Evolutionary conservation across 2,797 vertebrate genomes (phyloP).

Genomic region (Chrysocyon brachyurus): DNA sequence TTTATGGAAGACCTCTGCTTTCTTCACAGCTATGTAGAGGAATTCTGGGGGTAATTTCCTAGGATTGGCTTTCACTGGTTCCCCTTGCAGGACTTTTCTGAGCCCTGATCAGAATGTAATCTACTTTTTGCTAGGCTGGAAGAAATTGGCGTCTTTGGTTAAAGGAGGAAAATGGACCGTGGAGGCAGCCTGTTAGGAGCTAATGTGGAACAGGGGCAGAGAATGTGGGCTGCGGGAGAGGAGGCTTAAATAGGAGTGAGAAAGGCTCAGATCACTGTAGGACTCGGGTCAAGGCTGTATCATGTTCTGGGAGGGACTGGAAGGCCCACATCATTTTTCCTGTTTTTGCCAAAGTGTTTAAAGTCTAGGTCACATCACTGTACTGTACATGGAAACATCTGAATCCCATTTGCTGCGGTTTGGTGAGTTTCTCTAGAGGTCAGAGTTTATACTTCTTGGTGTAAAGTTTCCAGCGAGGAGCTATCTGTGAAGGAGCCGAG

Average conservation of each 20-base stretch:
- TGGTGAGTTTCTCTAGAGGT: constrained; percentile 81
- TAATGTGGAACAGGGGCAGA: neutral
- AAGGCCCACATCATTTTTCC: constrained; percentile 75
- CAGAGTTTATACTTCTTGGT: constrained; percentile 83
- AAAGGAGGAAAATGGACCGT: neutral
- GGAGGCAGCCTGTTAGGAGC: neutral
- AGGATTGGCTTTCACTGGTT: neutral
- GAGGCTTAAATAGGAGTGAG: constrained; percentile 20
- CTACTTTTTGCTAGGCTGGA: neutral
- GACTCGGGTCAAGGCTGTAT: constrained; percentile 70
- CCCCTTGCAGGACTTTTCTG: neutral
- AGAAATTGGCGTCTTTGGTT: neutral
- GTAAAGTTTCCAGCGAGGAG: constrained; percentile 80
- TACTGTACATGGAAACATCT: constrained; percentile 80
- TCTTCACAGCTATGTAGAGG: neutral
- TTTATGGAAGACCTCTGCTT: neutral
- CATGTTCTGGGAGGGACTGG: constrained; percentile 78
- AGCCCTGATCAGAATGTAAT: neutral
- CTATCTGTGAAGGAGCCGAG: constrained; percentile 70
- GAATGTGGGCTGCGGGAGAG: neutral
- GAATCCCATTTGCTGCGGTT: constrained; percentile 85
- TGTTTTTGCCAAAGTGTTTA: constrained; percentile 78
- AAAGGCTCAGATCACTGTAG: neutral
- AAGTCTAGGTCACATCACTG: constrained; percentile 79
- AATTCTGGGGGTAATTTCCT: neutral